Evolutionary conservation across 1,140 invertebrate genomes (phyloP).

Genomic region (Geopemphigus sp.): DNA sequence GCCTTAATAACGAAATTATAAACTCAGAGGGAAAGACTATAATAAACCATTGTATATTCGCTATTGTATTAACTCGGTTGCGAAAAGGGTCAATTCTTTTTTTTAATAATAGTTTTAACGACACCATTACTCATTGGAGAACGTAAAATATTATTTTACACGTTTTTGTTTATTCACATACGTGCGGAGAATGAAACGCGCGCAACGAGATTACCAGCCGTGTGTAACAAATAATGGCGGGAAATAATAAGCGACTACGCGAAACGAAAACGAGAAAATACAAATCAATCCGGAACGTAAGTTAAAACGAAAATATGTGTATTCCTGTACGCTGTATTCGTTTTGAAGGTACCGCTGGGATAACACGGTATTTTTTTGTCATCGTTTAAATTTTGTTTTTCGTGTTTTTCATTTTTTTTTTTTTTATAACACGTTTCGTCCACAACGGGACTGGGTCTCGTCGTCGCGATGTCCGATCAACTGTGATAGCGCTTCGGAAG

Average conservation of each 20-base stretch:
- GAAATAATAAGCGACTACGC: neutral
- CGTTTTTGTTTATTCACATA: conserved; percentile 14
- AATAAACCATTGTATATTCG: conserved; percentile 4
- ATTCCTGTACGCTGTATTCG: neutral
- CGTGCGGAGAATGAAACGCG: neutral
- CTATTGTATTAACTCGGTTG: conserved; percentile 14
- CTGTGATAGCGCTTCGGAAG: conserved; percentile 19
- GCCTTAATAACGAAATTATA: conserved; percentile 4
- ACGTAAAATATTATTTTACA: conserved; percentile 9
- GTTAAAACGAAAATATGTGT: neutral
- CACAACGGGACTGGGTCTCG: neutral
- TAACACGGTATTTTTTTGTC: too few species aligned
- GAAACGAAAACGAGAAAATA: neutral
- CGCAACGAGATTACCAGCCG: neutral
- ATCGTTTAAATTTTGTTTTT: too few species aligned
- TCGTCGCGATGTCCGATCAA: conserved; percentile 36
- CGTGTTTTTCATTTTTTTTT: too few species aligned
- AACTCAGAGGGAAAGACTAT: neutral
- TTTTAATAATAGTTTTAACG: neutral
- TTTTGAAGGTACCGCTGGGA: conserved; percentile 17
- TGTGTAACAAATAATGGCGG: neutral
- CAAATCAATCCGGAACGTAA: neutral
- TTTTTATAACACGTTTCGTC: too few species aligned
- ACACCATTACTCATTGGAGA: neutral
- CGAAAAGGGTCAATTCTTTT: conserved; percentile 5